A percentile compares a stretch with the other conserved stretches of the same genome.
Evolutionary conservation across 2,888 invertebrate species (phyloP).

Genomic region (Hoplodrina blanda): DNA sequence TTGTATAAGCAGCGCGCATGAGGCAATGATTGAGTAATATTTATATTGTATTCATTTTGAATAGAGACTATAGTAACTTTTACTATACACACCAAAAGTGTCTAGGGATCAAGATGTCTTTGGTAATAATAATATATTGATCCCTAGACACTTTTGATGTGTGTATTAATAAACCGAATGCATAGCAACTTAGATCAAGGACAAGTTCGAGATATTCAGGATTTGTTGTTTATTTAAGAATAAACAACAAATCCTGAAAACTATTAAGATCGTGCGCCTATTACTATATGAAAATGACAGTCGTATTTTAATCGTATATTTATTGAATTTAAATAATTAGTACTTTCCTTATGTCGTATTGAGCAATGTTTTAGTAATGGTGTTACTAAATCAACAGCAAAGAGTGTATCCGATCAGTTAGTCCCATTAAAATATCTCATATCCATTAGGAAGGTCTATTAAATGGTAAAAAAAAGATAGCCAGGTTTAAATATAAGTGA

Average conservation of each 20-base stretch:
- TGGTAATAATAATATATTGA: no score
- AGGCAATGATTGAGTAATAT: constrained; percentile 41
- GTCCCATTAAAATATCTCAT: constrained; percentile 48
- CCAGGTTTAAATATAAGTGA: constrained; percentile 13
- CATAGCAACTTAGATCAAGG: constrained; percentile 30
- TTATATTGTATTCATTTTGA: constrained; percentile 29
- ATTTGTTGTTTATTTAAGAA: neutral
- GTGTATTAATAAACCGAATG: constrained; percentile 3
- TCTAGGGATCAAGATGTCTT: no score
- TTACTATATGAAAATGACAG: neutral
- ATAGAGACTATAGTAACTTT: neutral
- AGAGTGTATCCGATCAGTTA: constrained; percentile 25
- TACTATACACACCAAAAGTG: no score
- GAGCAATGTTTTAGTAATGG: constrained; percentile 35
- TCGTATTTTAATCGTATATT: neutral
- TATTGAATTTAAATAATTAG: neutral
- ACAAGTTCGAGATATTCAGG: constrained; percentile 6
- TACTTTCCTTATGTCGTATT: neutral
- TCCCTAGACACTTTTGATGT: no score
- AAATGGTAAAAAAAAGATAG: constrained; percentile 23
- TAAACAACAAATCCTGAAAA: no score
- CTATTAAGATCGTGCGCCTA: no score
- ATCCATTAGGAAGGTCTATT: constrained; percentile 26
- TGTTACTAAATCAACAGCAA: constrained; percentile 47
- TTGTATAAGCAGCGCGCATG: constrained; percentile 22